These are phyloP conservation scores for Polydrusus tereticollis DNA, from an alignment of 2,888 invertebrate genomes.

Conservation along the genomic window DNA sequence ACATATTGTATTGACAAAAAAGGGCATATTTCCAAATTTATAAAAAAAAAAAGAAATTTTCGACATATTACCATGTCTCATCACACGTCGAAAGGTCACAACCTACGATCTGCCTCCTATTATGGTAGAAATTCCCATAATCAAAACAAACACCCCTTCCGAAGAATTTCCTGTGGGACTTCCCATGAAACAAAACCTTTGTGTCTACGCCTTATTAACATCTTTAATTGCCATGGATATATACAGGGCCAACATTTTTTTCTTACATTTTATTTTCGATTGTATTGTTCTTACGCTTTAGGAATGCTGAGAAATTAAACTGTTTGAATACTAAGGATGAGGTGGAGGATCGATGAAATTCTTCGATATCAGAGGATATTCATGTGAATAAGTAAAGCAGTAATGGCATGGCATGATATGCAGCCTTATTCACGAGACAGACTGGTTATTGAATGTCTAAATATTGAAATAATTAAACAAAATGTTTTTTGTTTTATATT, in stretches of 20 bases:
- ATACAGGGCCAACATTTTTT: slow-evolving; percentile 28
- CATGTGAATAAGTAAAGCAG: too few relatives aligned
- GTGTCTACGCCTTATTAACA: slow-evolving; percentile 38
- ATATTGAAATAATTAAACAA: too few relatives aligned
- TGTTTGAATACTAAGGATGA: background rate
- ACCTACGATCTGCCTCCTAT: slow-evolving; percentile 4
- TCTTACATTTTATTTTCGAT: slow-evolving; percentile 3
- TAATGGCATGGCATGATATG: too few relatives aligned
- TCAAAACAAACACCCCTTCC: slow-evolving; percentile 36
- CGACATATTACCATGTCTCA: slow-evolving; percentile 20
- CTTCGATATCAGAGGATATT: too few relatives aligned
- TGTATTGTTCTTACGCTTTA: slow-evolving; percentile 20
- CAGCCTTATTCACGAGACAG: too few relatives aligned
- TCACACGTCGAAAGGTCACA: slow-evolving; percentile 22
- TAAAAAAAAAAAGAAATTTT: too few relatives aligned
- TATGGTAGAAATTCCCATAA: slow-evolving; percentile 39
- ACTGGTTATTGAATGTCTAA: too few relatives aligned
- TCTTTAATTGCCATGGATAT: slow-evolving; percentile 31
- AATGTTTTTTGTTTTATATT: too few relatives aligned
- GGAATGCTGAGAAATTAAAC: background rate
- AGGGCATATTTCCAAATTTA: too few relatives aligned
- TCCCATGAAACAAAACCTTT: slow-evolving; percentile 31
- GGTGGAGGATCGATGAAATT: background rate
- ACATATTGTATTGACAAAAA: too few relatives aligned
- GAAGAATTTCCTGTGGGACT: slow-evolving; percentile 38